phyloP scores from a whole-genome alignment of 2,797 vertebrate genomes.

The Sphaeramia orbicularis region DNA sequence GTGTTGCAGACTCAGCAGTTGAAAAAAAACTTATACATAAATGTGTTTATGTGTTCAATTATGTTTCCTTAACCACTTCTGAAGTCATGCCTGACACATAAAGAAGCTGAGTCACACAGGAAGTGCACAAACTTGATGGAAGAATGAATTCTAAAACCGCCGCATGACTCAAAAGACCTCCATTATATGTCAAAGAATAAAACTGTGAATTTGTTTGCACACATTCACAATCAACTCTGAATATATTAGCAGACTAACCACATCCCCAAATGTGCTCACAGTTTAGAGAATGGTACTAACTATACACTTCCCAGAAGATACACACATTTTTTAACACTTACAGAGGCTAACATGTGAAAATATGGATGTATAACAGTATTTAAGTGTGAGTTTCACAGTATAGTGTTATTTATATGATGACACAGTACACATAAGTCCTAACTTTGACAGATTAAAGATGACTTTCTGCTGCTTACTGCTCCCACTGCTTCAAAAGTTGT shows the following conservation, averaged over 20 bases:
- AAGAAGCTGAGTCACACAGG: conserved; percentile 60
- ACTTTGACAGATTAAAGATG: conserved; percentile 20
- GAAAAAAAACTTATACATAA: conserved; percentile 7
- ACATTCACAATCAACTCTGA: neutral
- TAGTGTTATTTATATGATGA: neutral
- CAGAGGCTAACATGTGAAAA: too few species aligned
- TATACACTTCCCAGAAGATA: neutral
- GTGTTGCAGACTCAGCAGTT: conserved; percentile 38
- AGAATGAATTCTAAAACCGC: neutral
- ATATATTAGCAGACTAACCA: neutral
- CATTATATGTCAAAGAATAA: neutral
- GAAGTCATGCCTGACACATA: conserved; percentile 23
- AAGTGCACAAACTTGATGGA: conserved; percentile 42
- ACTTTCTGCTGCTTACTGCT: conserved; percentile 32
- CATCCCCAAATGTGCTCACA: neutral
- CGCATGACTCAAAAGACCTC: conserved; percentile 10
- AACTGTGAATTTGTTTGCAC: neutral
- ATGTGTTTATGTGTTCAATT: neutral
- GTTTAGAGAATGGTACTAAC: neutral
- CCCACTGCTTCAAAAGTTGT: neutral
- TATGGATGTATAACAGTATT: neutral
- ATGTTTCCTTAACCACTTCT: conserved; percentile 3
- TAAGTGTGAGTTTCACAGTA: neutral
- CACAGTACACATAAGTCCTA: neutral
- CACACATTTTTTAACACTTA: neutral